Evolutionary conservation across 2,888 invertebrate species (phyloP), one percentile per base, ranked within the genome.

Genomic region (Trichogramma evanescens): DNA sequence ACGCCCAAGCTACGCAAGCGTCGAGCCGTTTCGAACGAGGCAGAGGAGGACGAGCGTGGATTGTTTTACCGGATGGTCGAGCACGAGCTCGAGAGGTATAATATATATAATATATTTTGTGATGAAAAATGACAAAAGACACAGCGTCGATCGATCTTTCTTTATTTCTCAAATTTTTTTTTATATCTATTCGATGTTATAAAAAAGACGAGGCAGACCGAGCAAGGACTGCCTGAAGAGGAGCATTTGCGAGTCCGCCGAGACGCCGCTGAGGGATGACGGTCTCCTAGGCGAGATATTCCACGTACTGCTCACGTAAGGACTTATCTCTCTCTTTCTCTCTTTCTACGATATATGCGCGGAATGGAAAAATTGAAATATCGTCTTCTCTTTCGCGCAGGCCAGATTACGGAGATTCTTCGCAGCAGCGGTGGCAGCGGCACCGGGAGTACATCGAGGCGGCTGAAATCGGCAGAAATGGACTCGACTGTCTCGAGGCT

Each of bases 231-330:
- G 89, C 70, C 78, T 89, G n/a, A 73, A 87, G 54, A 82, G 83
- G 65, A 82, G 85, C 53, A 82, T 89, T 50, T 89, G 89, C 67
- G 86, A 88, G 66, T 76, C 87, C 26, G 84, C 87, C 3, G 82
- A 81, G 54, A 82, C 84, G 65, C 86, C 88, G 0, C 75, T 89
- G 44, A 68, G 63, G 67, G 78, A 81, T 62, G 80, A 82, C 66
- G 81, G 85, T 61, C 76, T 90, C 6, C 74, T 89, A 0, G 86
- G 86, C 50, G 74, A 77, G 67, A 71, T 80, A 53, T 66, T 80
- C 50, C 77, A 80, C 67, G 71, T 79, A 56, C 66, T 80, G 52
- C 72, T 80, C 63, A 77, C 77, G 80, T 80, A 70, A 75, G 76
- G 69, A 49, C 58, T 26, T 46, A 9, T n/a, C 50, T 7, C n/a